Evolutionary conservation across 2,888 invertebrate genomes (phyloP), one percentile per base, ranked within the genome.

Genomic region (Tryphoninae sp.): DNA sequence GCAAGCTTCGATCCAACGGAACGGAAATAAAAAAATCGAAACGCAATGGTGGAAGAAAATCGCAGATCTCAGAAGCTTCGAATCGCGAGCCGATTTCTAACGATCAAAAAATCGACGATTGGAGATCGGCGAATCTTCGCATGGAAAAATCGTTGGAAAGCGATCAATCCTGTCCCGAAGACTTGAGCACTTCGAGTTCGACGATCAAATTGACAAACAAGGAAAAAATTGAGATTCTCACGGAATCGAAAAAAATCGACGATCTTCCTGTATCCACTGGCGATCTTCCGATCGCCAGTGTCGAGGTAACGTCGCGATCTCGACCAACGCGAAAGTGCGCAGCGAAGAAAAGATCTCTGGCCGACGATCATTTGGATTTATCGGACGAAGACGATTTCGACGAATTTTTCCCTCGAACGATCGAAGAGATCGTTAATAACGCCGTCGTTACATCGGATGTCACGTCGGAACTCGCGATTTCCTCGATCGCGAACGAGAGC

Each of bases 311-410:
- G 68, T 49, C 55, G 13, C 65, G 51, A 64, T 3, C 76, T 1
- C 86, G 87, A 76, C 78, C 81, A 0, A 45, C 80, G 0, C 85
- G 84, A 49, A 88, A 86, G 64, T 84, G 86, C 11, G 85, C 80
- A 0, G 53, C 84, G 0, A 87, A 86, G 68, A 89, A 88, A 64
- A 88, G 86, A 55, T 84, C 78, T 22, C 51, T 84, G 23, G 77
- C 59, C 2, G 75, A 83, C 40, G 88, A 88, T 7, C 83, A 83
- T 55, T 55, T 81, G 6, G 71, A 64, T 19, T 69, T 79, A 22
- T 68, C 76, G 9, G 79, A 82, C 19, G 76, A 82, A 40, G 78
- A 84, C 59, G n/a, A 55, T 16, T 40, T 13, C 11, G 59, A 62
- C 4, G 72, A 85, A 45, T 33, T 45, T 8, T 23, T 59, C 1